Base-by-base conservation (phyloP, 1,140 invertebrate species). In the Heliconius nattereri region DNA sequence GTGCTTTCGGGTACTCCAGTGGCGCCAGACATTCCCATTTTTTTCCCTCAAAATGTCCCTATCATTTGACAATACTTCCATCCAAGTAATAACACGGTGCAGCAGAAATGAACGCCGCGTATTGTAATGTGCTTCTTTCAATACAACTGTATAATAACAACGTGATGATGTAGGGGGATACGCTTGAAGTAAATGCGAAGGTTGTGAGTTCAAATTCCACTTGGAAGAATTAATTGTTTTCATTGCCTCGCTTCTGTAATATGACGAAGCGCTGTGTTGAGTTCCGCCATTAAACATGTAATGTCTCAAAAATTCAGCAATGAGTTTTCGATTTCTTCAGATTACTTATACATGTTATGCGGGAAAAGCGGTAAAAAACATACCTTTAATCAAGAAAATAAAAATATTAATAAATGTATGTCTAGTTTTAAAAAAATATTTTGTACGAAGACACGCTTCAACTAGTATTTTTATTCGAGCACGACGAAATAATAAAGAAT, bases 11-110 rank as follows among this genome's bases (percentile, higher is more conserved):
- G 86, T 86, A 90, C 76, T 78, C 77, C 75, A 73, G 71, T 84
- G 91, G 90, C 91, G 91, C 90, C 90, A 89, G 84, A 80, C 84
- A 75, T 83, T 80, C 81, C 83, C 73, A 83, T 84, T 89, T 89
- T 91, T 89, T 91, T 84, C 80, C 66, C 78, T 71, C 76, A 35
- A 78, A 84, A 81, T 84, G 81, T 81, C 83, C 83, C 88, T 89
- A 88, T 90, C 87, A 87, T 90, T 88, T 85, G 88, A 89, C 88
- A 89, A 86, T 87, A 85, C 85, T 83, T 81, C 83, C 81, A 86
- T 85, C 77, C 81, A 80, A 84, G 82, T 88, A 87, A 88, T 88
- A 86, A 88, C 82, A 88, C 74, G 81, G 72, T 82, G 78, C 79
- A 78, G 5, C 81, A 78, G 76, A 83, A 60, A 73, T 72, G 75